Percentiles rank a stretch among this genome's conserved stretches.
phyloP scores from a whole-genome alignment of 2,113 vertebrate genomes.

The Pangasianodon gigas region DNA sequence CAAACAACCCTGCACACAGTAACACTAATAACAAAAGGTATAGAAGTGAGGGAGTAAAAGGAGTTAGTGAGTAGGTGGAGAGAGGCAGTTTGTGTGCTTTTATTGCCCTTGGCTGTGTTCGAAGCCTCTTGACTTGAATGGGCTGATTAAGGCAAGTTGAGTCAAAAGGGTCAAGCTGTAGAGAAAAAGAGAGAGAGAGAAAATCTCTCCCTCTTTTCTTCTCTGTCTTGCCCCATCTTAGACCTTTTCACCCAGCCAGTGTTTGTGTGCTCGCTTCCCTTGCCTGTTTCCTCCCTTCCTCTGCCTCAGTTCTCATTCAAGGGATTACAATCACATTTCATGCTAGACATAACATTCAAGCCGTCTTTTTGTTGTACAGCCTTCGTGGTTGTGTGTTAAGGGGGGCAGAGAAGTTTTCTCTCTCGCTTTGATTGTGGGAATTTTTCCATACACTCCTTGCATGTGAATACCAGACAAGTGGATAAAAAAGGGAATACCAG shows the following conservation, averaged over 20 bases:
- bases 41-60: not conserved
- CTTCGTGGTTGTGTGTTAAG: not conserved
- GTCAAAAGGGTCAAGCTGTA: slow-evolving; percentile 38
- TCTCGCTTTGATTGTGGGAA: not conserved
- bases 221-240: slow-evolving; percentile 27
- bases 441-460: too few relatives aligned
- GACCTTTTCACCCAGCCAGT: slow-evolving; percentile 43
- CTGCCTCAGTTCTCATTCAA: slow-evolving; percentile 18
- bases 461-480: not conserved
- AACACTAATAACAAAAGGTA: not conserved
- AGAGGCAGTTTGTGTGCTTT: slow-evolving; percentile 31
- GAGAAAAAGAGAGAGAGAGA: not conserved
- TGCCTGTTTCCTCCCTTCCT: slow-evolving; percentile 21
- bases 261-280: slow-evolving; percentile 28
- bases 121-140: slow-evolving; percentile 44
- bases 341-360: slow-evolving; percentile 25
- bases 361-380: not conserved
- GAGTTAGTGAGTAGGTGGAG: not conserved
- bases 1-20: not conserved
- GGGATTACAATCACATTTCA: slow-evolving; percentile 31
- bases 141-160: slow-evolving; percentile 44
- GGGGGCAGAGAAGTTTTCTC: not conserved
- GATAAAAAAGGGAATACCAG: not conserved
- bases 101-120: slow-evolving; percentile 49
- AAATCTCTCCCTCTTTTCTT: not conserved